Conservation (phyloP, 1,140 invertebrate species). For the Sarcophaga peregrina region DNA sequence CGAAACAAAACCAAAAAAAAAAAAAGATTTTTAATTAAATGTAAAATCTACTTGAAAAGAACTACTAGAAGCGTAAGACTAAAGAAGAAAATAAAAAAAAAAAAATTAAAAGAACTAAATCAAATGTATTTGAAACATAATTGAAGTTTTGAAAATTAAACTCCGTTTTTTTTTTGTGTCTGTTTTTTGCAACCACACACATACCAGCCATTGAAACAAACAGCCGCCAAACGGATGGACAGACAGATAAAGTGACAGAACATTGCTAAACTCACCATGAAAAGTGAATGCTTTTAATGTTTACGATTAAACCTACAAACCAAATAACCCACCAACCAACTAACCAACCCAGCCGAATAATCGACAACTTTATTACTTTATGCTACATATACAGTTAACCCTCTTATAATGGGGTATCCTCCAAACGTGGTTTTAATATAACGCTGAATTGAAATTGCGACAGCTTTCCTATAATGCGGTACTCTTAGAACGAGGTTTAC, state of each 20-base stretch:
- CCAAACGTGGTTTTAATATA: too few species aligned
- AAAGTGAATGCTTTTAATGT: not conserved
- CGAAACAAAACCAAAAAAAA: not conserved
- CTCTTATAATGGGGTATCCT: too few species aligned
- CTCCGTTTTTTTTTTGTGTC: not conserved
- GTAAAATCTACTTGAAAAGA: not conserved
- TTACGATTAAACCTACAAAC: not conserved
- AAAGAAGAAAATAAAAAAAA: not conserved
- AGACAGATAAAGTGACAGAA: not conserved
- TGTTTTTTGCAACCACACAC: not conserved
- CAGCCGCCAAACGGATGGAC: not conserved
- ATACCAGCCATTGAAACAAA: not conserved
- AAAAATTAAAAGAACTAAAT: not conserved
- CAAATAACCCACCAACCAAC: too few species aligned
- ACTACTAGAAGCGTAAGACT: not conserved
- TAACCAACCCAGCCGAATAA: not conserved
- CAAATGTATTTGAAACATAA: constrained; percentile 17
- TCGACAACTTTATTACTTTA: not conserved
- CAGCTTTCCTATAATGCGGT: too few species aligned
- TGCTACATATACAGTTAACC: not conserved
- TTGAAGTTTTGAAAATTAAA: not conserved
- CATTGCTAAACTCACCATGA: constrained; percentile 1
- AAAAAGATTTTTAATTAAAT: not conserved
- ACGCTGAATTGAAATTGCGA: too few species aligned
- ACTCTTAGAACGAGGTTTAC: too few species aligned